phyloP scores from a whole-genome alignment of 2,113 vertebrate species.

The Urocolius indicus region DNA sequence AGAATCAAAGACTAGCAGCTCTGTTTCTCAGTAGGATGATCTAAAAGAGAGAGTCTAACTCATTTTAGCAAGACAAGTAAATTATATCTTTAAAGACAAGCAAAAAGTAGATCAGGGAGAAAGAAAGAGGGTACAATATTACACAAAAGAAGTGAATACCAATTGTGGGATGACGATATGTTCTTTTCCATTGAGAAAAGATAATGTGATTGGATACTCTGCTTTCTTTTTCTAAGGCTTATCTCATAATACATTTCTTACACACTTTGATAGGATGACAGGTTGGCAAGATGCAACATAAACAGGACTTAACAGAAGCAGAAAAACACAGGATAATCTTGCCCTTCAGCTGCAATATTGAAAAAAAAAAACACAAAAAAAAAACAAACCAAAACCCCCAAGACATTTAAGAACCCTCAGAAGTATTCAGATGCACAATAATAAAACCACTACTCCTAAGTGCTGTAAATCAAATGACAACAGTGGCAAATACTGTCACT shows the following conservation, averaged over 20 bases:
- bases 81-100: background rate
- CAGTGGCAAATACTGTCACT: background rate
- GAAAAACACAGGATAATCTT: background rate
- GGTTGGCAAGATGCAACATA: background rate
- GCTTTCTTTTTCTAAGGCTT: background rate
- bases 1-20: background rate
- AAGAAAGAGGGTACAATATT: background rate
- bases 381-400: no score
- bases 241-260: background rate
- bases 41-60: background rate
- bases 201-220: background rate
- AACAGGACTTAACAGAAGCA: background rate
- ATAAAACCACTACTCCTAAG: background rate
- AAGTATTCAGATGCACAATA: background rate
- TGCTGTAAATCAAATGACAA: background rate
- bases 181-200: background rate
- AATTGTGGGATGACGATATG: background rate
- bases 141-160: background rate
- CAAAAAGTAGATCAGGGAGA: background rate
- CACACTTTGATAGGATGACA: background rate
- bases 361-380: background rate
- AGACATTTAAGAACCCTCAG: background rate
- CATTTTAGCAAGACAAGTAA: background rate
- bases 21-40: background rate
- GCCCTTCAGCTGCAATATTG: background rate